Base-by-base conservation (phyloP, 2,888 invertebrate species). In the Eupsilia transversa region DNA sequence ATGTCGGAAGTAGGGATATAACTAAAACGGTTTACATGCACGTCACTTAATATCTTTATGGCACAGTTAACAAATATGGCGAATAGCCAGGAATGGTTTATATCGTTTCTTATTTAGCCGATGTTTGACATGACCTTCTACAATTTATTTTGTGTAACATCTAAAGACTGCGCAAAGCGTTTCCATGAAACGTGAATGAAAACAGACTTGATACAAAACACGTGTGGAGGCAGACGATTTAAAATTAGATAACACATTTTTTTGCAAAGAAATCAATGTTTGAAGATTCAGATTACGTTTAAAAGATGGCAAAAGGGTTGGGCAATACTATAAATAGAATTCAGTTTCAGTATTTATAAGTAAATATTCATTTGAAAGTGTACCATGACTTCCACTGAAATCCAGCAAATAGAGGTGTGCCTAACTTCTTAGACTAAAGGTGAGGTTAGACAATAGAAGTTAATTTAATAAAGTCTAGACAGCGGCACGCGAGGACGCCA, bases 1-100 rank as follows among this genome's bases (percentile, higher is more conserved):
- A 9, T 23, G 67, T 74, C 63, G 57, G 57, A 46, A 57, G 56
- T 33, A 33, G 17, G 46, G 46, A 35, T 52, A 38, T 67, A 10
- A 27, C 56, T 52, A 52, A 69, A 66, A 66, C 43, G 27, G 38
- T 56, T 63, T 52, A 66, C 20, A 56, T 30, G 5, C 3, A 64
- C 70, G 67, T 71, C 66, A 71, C 49, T 66, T 14, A 12, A 35
- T 64, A 38, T 56, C 23, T 63, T 30, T 27, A 71, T 33, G 49
- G 43, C 1, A 1, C n/a, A 33, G 5, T 59, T 59, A 41, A 33
- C 52, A 23, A 54, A 72, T 27, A 81, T 78, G 82, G 70, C 82
- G 59, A 27, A 79, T 68, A 70, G 70, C 70, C 76, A 82, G 72
- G 20, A 54, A 63, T 67, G 69, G 81, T 70, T 49, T 46, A 41